These are phyloP conservation scores for Dipodomys stephensi DNA, from an alignment of 2,113 vertebrate genomes.

Conservation along the genomic window DNA sequence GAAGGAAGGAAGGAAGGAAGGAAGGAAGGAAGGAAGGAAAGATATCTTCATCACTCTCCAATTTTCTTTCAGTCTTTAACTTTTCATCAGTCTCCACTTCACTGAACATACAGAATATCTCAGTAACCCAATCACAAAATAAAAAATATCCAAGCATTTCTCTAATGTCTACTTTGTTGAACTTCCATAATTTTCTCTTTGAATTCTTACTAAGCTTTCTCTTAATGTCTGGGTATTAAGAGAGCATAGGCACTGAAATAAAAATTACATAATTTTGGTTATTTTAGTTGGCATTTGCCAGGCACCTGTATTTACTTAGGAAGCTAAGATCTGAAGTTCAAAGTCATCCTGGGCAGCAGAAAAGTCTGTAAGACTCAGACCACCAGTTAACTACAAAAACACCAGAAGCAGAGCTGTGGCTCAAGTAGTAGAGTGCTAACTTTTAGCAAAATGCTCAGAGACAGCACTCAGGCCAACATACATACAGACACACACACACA, in stretches of 20 bases:
- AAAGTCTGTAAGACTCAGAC: too few species aligned
- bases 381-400: too few species aligned
- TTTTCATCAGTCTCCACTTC: not conserved
- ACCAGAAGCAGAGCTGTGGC: too few species aligned
- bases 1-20: too few species aligned
- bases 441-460: too few species aligned
- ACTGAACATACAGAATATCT: conserved; percentile 2
- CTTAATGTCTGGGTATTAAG: not conserved
- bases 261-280: conserved; percentile 14
- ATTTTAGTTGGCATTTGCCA: not conserved
- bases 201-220: conserved; percentile 55
- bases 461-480: too few species aligned
- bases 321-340: too few species aligned
- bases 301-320: too few species aligned
- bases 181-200: conserved; percentile 11
- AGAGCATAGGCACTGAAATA: conserved; percentile 12
- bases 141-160: not conserved
- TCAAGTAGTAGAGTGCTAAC: too few species aligned
- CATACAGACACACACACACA: not conserved
- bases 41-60: too few species aligned
- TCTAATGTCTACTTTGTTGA: not conserved
- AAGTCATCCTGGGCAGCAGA: too few species aligned
- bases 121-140: conserved; percentile 6
- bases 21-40: too few species aligned
- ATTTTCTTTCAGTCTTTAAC: not conserved